Conservation (phyloP, 2,797 vertebrate species). For the Jordanella pulchra region DNA sequence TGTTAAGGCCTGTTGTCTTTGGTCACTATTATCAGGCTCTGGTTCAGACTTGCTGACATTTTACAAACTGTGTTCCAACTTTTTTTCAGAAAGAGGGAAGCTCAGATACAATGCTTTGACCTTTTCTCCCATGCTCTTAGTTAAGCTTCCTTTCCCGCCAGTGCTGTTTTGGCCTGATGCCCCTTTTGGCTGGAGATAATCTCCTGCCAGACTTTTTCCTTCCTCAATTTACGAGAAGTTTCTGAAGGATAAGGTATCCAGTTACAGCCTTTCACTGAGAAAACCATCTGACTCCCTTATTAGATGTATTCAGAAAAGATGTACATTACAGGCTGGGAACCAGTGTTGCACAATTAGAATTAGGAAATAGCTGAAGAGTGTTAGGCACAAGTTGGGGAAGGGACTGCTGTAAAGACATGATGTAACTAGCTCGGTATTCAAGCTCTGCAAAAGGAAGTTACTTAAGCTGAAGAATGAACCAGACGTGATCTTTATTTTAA, state of each 20-base stretch:
- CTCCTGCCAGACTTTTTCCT: constrained; percentile 19
- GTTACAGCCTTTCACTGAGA: not conserved
- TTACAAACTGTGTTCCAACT: constrained; percentile 6
- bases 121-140: not conserved
- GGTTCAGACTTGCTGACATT: constrained; percentile 25
- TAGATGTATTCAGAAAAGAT: constrained; percentile 5
- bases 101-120: not conserved
- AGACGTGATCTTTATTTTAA: constrained; percentile 22
- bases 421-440: constrained; percentile 16
- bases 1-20: not conserved
- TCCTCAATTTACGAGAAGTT: constrained; percentile 33
- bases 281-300: not conserved
- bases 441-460: constrained; percentile 24
- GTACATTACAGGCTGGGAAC: constrained; percentile 16
- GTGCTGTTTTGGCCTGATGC: constrained; percentile 32
- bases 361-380: constrained; percentile 43
- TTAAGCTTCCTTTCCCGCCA: constrained; percentile 9
- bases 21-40: not conserved
- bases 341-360: constrained; percentile 22
- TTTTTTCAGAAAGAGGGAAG: constrained; percentile 6
- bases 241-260: constrained; percentile 38
- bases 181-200: constrained; percentile 17
- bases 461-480: constrained; percentile 32
- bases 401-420: constrained; percentile 29
- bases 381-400: constrained; percentile 10